Evolutionary conservation across 2,797 vertebrate genomes (phyloP).

Genomic region (Hemitrygon akajei): DNA sequence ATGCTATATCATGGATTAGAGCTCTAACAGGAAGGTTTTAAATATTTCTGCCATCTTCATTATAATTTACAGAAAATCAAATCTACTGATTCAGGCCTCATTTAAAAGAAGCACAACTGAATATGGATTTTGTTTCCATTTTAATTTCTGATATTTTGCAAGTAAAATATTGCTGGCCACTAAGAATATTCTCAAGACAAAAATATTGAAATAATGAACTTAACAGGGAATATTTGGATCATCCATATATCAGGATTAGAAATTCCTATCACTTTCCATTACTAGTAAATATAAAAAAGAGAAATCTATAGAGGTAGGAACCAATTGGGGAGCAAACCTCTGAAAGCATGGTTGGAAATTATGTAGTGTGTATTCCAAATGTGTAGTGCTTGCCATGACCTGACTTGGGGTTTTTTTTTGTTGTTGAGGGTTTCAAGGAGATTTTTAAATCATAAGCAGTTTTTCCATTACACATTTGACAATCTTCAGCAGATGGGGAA

Average conservation of each 20-base stretch:
- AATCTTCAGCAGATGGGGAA: background rate
- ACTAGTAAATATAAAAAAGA: background rate
- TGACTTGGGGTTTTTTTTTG: background rate
- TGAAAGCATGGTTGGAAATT: background rate
- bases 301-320: slow-evolving; percentile 31
- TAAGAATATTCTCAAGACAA: background rate
- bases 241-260: background rate
- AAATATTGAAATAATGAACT: slow-evolving; percentile 14
- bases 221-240: slow-evolving; percentile 17
- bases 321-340: background rate
- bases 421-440: background rate
- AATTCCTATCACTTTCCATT: slow-evolving; percentile 21
- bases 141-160: background rate
- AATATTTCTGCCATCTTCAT: background rate
- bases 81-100: background rate
- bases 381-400: slow-evolving; percentile 1
- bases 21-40: slow-evolving; percentile 6
- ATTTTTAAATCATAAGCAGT: slow-evolving; percentile 20
- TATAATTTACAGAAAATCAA: slow-evolving; percentile 2
- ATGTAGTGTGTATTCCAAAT: background rate
- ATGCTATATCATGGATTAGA: background rate
- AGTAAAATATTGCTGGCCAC: background rate
- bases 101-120: background rate
- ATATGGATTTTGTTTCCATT: background rate
- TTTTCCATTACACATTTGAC: background rate